Evolutionary conservation across 2,113 vertebrate species (phyloP).

Genomic region (Entelurus aequoreus): DNA sequence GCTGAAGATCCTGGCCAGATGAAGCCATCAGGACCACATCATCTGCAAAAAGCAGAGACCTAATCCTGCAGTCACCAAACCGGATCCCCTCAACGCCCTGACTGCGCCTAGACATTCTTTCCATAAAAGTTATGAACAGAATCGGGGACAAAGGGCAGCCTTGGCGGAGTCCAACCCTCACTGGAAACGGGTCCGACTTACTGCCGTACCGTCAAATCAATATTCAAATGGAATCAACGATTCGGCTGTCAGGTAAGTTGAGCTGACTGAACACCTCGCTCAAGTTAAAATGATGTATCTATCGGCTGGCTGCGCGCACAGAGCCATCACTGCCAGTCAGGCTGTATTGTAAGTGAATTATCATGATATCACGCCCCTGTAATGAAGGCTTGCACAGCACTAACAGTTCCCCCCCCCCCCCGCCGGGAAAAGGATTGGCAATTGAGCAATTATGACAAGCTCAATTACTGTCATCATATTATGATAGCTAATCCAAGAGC

Average conservation of each 20-base stretch:
- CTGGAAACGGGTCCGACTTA: too few relatives aligned
- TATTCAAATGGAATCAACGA: background rate
- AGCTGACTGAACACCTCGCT: background rate
- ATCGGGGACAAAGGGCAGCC: too few relatives aligned
- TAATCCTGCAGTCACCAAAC: too few relatives aligned
- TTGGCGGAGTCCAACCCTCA: too few relatives aligned
- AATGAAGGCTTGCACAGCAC: slow-evolving; percentile 58
- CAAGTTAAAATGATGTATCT: background rate
- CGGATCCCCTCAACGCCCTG: too few relatives aligned
- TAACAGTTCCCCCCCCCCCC: slow-evolving; percentile 58
- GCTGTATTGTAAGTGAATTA: slow-evolving; percentile 60
- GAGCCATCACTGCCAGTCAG: slow-evolving; percentile 31
- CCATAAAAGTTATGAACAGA: too few relatives aligned
- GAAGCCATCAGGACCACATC: too few relatives aligned
- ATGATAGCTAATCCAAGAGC: slow-evolving; percentile 69
- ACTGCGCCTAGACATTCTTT: too few relatives aligned
- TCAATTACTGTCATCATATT: slow-evolving; percentile 78
- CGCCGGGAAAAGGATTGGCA: slow-evolving; percentile 60
- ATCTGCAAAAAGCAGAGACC: too few relatives aligned
- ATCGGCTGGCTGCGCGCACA: background rate
- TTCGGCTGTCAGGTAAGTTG: background rate
- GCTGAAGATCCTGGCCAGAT: too few relatives aligned
- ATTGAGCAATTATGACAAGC: slow-evolving; percentile 75
- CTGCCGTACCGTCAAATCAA: too few relatives aligned
- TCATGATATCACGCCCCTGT: slow-evolving; percentile 55